phyloP scores from a whole-genome alignment of 2,113 vertebrate genomes.

The Phodopus roborovskii region DNA sequence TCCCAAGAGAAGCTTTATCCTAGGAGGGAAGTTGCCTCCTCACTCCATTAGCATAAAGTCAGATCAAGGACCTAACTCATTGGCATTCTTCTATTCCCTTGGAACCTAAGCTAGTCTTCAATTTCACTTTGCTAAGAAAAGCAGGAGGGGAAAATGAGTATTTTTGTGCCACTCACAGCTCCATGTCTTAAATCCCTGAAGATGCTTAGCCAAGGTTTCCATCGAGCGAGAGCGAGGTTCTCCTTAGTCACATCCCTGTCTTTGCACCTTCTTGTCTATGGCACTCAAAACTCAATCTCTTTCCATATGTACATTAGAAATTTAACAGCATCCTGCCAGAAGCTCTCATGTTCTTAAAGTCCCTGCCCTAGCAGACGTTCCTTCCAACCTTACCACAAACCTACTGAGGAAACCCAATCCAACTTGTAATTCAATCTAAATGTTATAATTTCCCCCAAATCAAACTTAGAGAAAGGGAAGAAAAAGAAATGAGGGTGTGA shows the following conservation, averaged over 20 bases:
- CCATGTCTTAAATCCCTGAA: constrained; percentile 80
- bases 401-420: neutral
- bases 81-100: constrained; percentile 88
- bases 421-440: constrained; percentile 31
- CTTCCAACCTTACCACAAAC: neutral
- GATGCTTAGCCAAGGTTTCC: constrained; percentile 72
- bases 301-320: constrained; percentile 12
- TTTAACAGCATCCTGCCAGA: constrained; percentile 5
- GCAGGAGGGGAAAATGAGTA: constrained; percentile 79
- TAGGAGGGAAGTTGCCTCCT: constrained; percentile 84
- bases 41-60: constrained; percentile 85
- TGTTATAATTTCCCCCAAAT: constrained; percentile 13
- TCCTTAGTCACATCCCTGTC: constrained; percentile 54
- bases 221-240: constrained; percentile 60
- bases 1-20: constrained; percentile 82
- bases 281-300: constrained; percentile 48
- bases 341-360: neutral
- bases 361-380: constrained; percentile 20
- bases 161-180: constrained; percentile 72
- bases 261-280: constrained; percentile 54
- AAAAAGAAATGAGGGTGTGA: neutral
- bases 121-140: constrained; percentile 87
- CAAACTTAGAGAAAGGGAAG: neutral
- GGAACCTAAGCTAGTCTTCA: constrained; percentile 83
- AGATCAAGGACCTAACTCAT: constrained; percentile 84